Evolutionary conservation across 2,113 vertebrate species (phyloP).

Genomic region (Podiceps cristatus): DNA sequence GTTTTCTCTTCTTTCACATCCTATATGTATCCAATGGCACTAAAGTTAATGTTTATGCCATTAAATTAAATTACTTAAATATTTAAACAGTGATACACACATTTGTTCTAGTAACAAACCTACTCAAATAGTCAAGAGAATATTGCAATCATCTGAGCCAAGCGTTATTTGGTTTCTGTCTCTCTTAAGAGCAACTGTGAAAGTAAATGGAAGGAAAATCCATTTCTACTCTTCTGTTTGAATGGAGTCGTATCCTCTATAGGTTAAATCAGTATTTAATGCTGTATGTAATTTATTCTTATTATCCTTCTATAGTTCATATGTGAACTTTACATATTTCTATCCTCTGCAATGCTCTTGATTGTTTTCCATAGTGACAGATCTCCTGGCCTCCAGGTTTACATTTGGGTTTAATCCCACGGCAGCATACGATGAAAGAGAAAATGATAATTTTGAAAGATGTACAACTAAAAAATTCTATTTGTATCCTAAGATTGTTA

Average conservation of each 20-base stretch:
- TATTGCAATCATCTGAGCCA: not conserved
- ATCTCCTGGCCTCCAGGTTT: not conserved
- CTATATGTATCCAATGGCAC: not conserved
- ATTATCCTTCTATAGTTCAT: not conserved
- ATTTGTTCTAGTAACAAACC: not conserved
- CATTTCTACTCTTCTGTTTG: not conserved
- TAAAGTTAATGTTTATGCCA: not conserved
- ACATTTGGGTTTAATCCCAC: not conserved
- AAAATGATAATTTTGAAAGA: not conserved
- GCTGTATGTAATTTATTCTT: not conserved
- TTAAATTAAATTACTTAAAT: conserved; percentile 10
- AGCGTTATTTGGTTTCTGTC: not conserved
- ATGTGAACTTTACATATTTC: fast-evolving
- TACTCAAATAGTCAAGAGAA: not conserved
- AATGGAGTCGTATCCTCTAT: not conserved
- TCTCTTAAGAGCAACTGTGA: not conserved
- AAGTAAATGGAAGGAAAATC: not conserved
- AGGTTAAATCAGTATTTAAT: not conserved
- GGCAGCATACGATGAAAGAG: not conserved
- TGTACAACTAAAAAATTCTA: not conserved
- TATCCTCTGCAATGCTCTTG: not conserved
- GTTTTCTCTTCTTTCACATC: not conserved
- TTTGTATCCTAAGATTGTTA: not conserved
- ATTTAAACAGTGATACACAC: not conserved
- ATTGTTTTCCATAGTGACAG: not conserved